phyloP scores from a whole-genome alignment of 2,888 invertebrate genomes.

The Leptothorax acervorum region DNA sequence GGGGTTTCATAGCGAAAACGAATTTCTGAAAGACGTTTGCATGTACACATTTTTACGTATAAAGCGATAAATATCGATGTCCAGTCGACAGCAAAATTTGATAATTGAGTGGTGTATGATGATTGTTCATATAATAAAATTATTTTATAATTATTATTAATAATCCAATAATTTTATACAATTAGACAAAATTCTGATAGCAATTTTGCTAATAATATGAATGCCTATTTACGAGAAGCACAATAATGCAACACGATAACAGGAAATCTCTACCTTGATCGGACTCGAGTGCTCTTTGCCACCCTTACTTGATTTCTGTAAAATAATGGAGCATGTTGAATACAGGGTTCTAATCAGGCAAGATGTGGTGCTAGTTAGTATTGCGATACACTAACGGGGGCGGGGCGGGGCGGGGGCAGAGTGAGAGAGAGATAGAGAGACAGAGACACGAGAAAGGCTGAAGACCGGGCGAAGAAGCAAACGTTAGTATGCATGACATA shows the following conservation, averaged over 20 bases:
- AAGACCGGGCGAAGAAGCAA: background rate
- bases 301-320: slow-evolving; percentile 93
- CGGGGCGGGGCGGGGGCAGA: too few relatives aligned
- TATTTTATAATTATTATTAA: background rate
- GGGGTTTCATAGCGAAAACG: slow-evolving; percentile 80
- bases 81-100: background rate
- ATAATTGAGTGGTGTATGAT: background rate
- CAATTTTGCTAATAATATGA: background rate
- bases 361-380: slow-evolving; percentile 15
- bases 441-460: background rate
- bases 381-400: background rate
- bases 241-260: slow-evolving; percentile 74
- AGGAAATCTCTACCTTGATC: slow-evolving; percentile 88
- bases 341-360: slow-evolving; percentile 9
- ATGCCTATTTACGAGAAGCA: slow-evolving; percentile 67
- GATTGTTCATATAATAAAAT: background rate
- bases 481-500: background rate
- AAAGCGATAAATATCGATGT: background rate
- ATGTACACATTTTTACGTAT: slow-evolving; percentile 34
- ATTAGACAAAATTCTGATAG: background rate
- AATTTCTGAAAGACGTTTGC: slow-evolving; percentile 82
- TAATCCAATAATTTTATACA: background rate
- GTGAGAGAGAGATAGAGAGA: too few relatives aligned
- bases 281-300: slow-evolving; percentile 90
- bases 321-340: slow-evolving; percentile 81